Evolutionary conservation across 2,113 vertebrate genomes (phyloP).

Genomic region (Pituophis catenifer): DNA sequence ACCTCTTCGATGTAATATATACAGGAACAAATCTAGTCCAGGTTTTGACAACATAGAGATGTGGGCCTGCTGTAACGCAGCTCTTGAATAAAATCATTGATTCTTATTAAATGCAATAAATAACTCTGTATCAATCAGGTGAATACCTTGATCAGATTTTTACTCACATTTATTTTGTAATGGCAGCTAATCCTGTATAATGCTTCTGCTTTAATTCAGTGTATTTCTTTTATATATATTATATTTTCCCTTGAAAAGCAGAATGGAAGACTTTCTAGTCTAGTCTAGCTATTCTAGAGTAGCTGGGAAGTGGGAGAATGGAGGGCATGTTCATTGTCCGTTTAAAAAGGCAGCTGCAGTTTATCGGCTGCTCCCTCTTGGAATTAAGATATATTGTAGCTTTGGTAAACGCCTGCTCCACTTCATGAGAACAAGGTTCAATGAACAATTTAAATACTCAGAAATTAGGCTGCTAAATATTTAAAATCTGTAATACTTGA

Average conservation of each 20-base stretch:
- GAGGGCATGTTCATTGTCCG: constrained; percentile 2
- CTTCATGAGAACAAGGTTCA: constrained; percentile 63
- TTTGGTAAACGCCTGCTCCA: constrained; percentile 39
- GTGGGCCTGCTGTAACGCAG: not conserved
- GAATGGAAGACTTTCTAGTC: not conserved
- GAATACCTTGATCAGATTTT: not conserved
- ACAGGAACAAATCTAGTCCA: not conserved
- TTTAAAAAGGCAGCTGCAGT: constrained; percentile 30
- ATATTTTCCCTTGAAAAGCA: not conserved
- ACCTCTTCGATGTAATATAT: not conserved
- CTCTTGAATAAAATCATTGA: not conserved
- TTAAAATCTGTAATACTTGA: constrained; percentile 59
- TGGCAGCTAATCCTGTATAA: not conserved
- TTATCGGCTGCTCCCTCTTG: not conserved
- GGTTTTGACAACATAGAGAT: not conserved
- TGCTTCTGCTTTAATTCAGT: not conserved
- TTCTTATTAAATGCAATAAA: not conserved
- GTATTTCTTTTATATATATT: fast-evolving
- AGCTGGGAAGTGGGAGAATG: not conserved
- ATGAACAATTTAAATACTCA: constrained; percentile 61
- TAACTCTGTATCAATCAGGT: not conserved
- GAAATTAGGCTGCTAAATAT: constrained; percentile 66
- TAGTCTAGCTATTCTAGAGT: not conserved
- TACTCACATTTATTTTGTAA: not conserved
- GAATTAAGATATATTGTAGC: constrained; percentile 41